Evolutionary conservation across 92 coral and sea anemone genomes (phyloP).

Genomic region (Anthopleura xanthogrammica): DNA sequence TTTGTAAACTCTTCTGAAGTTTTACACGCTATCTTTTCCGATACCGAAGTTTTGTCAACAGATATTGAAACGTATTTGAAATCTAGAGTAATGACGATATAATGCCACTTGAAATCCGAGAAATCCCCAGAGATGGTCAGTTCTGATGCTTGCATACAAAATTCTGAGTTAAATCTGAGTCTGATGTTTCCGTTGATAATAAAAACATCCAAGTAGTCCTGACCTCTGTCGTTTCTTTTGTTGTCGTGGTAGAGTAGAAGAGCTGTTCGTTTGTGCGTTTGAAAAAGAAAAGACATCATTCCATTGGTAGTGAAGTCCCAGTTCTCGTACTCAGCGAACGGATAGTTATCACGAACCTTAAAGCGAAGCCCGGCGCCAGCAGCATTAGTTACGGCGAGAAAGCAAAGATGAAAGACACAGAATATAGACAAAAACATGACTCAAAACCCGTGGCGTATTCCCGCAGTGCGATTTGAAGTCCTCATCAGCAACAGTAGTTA

Average conservation of each 20-base stretch:
- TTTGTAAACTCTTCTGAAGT: not conserved
- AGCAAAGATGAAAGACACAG: constrained; percentile 15
- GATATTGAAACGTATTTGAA: constrained; percentile 17
- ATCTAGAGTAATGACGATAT: constrained; percentile 31
- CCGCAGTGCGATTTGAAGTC: not conserved
- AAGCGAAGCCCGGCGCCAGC: constrained; percentile 35
- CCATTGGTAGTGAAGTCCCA: constrained; percentile 48
- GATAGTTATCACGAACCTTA: not conserved
- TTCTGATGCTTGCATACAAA: constrained; percentile 6
- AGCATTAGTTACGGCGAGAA: constrained; percentile 13
- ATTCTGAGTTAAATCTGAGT: constrained; percentile 6
- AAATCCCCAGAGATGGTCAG: constrained; percentile 24
- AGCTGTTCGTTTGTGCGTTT: constrained; percentile 28
- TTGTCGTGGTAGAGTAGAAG: constrained; percentile 55
- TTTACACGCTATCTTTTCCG: not conserved
- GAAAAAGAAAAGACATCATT: constrained; percentile 51
- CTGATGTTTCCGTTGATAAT: not conserved
- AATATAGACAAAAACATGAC: constrained; percentile 15
- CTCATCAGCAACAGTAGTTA: not conserved
- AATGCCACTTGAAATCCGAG: constrained; percentile 51
- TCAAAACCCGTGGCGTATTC: not conserved
- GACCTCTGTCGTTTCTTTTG: constrained; percentile 12
- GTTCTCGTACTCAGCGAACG: constrained; percentile 27
- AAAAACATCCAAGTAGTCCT: constrained; percentile 22
- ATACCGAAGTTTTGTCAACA: constrained; percentile 33